Evolutionary conservation across 1,140 invertebrate species (phyloP), one percentile per base, ranked within the genome.

Genomic region (Dolichoris vasculosae): DNA sequence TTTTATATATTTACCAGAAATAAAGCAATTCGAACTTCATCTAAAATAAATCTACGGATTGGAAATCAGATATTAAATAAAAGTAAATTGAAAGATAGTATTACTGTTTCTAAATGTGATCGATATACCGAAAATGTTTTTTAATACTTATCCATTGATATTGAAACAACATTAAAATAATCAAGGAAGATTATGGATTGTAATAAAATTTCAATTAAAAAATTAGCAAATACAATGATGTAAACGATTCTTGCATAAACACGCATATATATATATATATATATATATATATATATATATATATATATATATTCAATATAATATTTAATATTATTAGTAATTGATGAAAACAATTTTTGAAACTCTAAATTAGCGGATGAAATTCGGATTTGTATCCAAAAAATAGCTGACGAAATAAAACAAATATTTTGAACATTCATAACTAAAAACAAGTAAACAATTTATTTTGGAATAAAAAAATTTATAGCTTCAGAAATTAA

Each of bases 271-370:
- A 46, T 13, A 46, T 13, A 46, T 46, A 46, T 13, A 32, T 7
- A 30, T 7, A 13, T 6, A 67, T 7, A 67, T 30, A 26, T 67
- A 11, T 32, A 32, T 32, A 67, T 67, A 32, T 32, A 46, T 67
- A 32, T 43, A 23, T 43, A 73, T 43, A 40, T 4, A 7, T 73
- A 15, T 3, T 26, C 13, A 46, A 43, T 4, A 75, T 75, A 75
- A 26, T 9, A 17, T 43, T 8, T 75, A 43, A 30, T 26, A 46
- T 4, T 75, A 20, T 30, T 38, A 46, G 38, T 75, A 75, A 20
- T 30, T 46, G 40, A 75, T 13, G 71, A 46, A 46, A 40, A 75
- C 26, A 75, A 75, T 46, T 81, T 67, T 43, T 81, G 40, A 81
- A 67, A 59, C 23, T 80, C 43, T 3, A 43, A 80, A 67, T 67